Base-by-base conservation (phyloP, 1,140 invertebrate species). In the Zaprionus gabonicus region DNA sequence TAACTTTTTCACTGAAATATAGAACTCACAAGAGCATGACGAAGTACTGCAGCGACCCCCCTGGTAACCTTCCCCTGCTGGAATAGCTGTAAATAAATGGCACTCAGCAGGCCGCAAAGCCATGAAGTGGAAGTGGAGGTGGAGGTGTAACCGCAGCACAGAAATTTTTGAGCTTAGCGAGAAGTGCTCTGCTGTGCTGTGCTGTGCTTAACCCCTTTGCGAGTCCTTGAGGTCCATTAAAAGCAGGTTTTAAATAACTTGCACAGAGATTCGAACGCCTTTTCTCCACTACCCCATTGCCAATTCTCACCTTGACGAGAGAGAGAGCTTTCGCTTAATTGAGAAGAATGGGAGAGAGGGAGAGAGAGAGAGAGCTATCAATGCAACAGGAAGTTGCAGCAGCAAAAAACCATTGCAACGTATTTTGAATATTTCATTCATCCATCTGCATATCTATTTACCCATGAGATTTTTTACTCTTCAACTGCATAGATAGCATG, bases 101-200 rank as follows among this genome's bases (percentile, higher is more conserved):
- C 73, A 71, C 71, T 71, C 58, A 65, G 44, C 72, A 46, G 58
- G 66, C 66, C 66, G 38, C 51, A 57, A 67, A n/a, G n/a, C 4
- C 23, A 23, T 23, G 23, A 23, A 23, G 23, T 23, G 23, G 23
- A 23, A 1, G 68, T 65, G 60, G 20, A 76, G 59, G 36, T 71
- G 68, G 44, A 76, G 68, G 55, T 71, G 55, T 49, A 59, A 55
- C 73, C 68, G 58, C 72, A 75, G 53, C 67, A 71, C 41, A 46
- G 41, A 71, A 36, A 74, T 27, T 62, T 62, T 46, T 34, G 49
- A 60, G 65, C 63, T 58, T 67, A n/a, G 64, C 56, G 27, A 44
- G 55, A 58, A 64, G 60, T 64, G 72, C 49, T 74, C 63, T 74
- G 20, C 20, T 20, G 0, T 49, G 17, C 5, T 23, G 25, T 44